Evolutionary conservation across 2,888 invertebrate genomes (phyloP).

Genomic region (Orthosia incerta): DNA sequence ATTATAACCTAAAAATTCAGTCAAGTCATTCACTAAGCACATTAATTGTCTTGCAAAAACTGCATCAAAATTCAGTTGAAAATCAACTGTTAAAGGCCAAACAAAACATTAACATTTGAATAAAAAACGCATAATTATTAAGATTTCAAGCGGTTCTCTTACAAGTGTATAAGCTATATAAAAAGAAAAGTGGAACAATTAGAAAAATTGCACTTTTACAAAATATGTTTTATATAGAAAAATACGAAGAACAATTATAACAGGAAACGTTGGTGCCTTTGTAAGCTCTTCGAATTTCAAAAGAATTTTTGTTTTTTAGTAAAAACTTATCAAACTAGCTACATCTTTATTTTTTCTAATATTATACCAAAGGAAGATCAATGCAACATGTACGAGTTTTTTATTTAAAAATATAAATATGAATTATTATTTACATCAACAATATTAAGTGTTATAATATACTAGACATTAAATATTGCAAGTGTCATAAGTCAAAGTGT

Average conservation of each 20-base stretch:
- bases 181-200: constrained; percentile 60
- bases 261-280: constrained; percentile 71
- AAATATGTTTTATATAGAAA: constrained; percentile 66
- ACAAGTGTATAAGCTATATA: constrained; percentile 58
- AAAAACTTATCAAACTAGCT: constrained; percentile 64
- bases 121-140: constrained; percentile 36
- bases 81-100: constrained; percentile 28
- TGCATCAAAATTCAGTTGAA: constrained; percentile 51
- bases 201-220: constrained; percentile 64
- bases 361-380: constrained; percentile 69
- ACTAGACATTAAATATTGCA: constrained; percentile 85
- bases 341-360: constrained; percentile 57
- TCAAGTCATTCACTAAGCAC: constrained; percentile 81
- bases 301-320: constrained; percentile 65
- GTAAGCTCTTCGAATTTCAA: constrained; percentile 76
- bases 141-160: constrained; percentile 56
- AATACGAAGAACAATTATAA: constrained; percentile 64
- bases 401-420: constrained; percentile 67
- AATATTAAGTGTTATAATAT: constrained; percentile 72
- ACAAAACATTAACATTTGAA: constrained; percentile 45
- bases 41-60: constrained; percentile 66
- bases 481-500: constrained; percentile 84
- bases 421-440: constrained; percentile 81
- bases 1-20: constrained; percentile 84
- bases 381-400: constrained; percentile 65